Evolutionary conservation across 2,888 invertebrate genomes (phyloP).

Genomic region (Mermis nigrescens): DNA sequence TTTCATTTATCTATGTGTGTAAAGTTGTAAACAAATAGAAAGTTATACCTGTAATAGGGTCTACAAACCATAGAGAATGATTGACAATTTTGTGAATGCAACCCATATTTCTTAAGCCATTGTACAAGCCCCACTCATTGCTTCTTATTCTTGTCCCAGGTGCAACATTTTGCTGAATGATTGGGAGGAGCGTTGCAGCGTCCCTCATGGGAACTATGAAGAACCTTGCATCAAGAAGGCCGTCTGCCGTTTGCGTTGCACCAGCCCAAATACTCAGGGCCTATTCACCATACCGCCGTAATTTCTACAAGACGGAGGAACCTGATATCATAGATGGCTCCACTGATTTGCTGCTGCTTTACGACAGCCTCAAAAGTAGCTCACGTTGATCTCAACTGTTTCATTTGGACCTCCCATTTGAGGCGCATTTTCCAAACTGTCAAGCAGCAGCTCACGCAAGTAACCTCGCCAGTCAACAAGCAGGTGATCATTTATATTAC

Average conservation of each 20-base stretch:
- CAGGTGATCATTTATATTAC: not conserved
- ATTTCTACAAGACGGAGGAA: not conserved
- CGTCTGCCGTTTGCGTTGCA: not conserved
- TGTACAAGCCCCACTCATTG: not conserved
- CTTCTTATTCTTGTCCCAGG: slow-evolving; percentile 16
- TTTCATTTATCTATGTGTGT: no score
- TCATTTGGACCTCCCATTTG: no score
- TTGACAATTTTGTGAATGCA: not conserved
- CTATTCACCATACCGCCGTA: not conserved
- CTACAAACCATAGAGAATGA: not conserved
- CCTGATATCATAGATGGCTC: not conserved
- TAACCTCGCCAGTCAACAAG: no score
- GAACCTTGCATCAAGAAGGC: not conserved
- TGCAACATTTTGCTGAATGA: slow-evolving; percentile 15
- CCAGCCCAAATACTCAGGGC: not conserved
- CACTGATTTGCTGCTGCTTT: not conserved
- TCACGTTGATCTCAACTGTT: no score
- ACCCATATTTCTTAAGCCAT: not conserved
- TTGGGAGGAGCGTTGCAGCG: slow-evolving; percentile 11
- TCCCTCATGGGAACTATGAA: not conserved
- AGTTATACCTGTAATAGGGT: not conserved
- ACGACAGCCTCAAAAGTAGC: no score
- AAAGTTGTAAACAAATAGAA: no score
- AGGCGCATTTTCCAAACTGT: no score
- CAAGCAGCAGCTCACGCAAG: no score